A percentile compares a stretch with the other conserved stretches of the same genome.
Evolutionary conservation across 2,888 invertebrate species (phyloP).

Genomic region (Arrhopalites spinosus): DNA sequence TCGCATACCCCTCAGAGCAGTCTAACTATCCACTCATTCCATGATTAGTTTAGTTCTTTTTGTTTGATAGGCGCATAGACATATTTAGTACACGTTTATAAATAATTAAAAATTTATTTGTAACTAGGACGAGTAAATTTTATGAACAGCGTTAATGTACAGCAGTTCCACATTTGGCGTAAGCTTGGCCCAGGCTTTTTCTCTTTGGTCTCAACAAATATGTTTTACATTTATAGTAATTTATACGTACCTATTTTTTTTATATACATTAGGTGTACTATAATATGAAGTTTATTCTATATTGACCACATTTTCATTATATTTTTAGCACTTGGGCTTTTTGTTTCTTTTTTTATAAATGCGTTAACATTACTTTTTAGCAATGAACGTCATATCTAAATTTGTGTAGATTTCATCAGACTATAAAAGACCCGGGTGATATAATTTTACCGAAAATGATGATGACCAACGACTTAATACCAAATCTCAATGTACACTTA

Average conservation of each 20-base stretch:
- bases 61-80: too few relatives aligned
- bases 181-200: conserved; percentile 16
- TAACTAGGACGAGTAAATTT: background rate
- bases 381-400: too few relatives aligned
- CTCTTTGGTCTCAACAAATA: conserved; percentile 16
- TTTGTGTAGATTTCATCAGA: too few relatives aligned
- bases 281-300: background rate
- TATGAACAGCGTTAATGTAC: background rate
- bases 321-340: background rate
- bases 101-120: too few relatives aligned
- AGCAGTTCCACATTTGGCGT: conserved; percentile 1
- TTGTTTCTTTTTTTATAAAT: background rate
- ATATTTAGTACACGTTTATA: too few relatives aligned
- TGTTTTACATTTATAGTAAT: background rate
- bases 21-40: too few relatives aligned
- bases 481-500: too few relatives aligned
- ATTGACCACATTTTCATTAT: background rate
- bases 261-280: background rate
- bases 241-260: background rate
- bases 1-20: too few relatives aligned
- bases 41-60: too few relatives aligned
- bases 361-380: background rate
- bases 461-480: too few relatives aligned
- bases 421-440: too few relatives aligned
- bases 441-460: too few relatives aligned